These are phyloP conservation scores for Thalassoma bifasciatum DNA, from an alignment of 2,113 vertebrate species.

Conservation along the genomic window DNA sequence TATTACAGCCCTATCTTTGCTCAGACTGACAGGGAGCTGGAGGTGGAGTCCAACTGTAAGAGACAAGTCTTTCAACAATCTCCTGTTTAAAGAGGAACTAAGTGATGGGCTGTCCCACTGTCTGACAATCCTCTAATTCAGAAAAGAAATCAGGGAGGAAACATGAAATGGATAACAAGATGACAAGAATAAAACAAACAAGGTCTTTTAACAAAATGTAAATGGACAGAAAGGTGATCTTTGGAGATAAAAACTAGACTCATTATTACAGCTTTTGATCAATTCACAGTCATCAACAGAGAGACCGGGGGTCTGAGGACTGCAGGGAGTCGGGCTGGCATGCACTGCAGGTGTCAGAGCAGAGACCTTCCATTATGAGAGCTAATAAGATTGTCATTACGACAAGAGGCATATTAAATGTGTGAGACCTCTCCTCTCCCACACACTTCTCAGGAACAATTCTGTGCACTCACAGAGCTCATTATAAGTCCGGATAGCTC, in stretches of 20 bases:
- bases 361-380: slow-evolving; percentile 49
- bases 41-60: slow-evolving; percentile 45
- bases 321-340: slow-evolving; percentile 4
- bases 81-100: slow-evolving; percentile 10
- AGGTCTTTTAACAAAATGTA: neutral
- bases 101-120: neutral
- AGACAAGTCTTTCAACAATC: slow-evolving; percentile 16
- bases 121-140: neutral
- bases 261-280: neutral
- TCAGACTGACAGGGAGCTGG: slow-evolving; percentile 9
- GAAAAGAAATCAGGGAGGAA: neutral
- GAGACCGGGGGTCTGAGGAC: neutral
- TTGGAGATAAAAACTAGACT: neutral
- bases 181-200: neutral
- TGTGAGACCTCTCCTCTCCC: slow-evolving; percentile 19
- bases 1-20: slow-evolving; percentile 12
- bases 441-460: slow-evolving; percentile 19
- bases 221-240: neutral
- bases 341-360: slow-evolving; percentile 33
- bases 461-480: slow-evolving; percentile 16
- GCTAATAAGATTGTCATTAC: slow-evolving; percentile 42
- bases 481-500: slow-evolving; percentile 27
- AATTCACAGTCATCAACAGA: slow-evolving; percentile 1
- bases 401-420: slow-evolving; percentile 51
- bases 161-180: neutral